Evolutionary conservation across 2,888 invertebrate species (phyloP).

Genomic region (Lasius fuliginosus): DNA sequence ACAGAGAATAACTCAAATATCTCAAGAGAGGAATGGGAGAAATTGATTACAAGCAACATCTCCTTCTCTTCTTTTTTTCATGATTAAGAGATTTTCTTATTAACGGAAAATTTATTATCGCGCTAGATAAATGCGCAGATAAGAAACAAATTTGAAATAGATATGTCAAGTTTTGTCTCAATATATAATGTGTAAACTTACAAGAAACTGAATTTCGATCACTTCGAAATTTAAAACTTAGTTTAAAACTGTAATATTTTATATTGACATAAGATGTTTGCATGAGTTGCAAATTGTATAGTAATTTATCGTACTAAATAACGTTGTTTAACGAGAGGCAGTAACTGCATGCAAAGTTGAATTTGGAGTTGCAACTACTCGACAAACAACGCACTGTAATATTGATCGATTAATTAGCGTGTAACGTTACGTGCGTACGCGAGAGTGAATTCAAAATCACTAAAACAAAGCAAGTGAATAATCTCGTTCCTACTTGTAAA

Average conservation of each 20-base stretch:
- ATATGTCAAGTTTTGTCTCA: neutral
- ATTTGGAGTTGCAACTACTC: neutral
- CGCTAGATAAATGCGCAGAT: neutral
- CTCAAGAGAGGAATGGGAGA: neutral
- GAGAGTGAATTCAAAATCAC: constrained; percentile 13
- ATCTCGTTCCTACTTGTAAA: neutral
- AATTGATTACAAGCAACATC: constrained; percentile 9
- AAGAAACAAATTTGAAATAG: neutral
- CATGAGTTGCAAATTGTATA: neutral
- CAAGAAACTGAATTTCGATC: neutral
- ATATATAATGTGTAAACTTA: neutral
- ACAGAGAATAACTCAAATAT: neutral
- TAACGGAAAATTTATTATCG: neutral
- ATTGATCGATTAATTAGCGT: constrained; percentile 35
- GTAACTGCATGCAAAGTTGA: constrained; percentile 12
- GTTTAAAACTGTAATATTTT: constrained; percentile 7
- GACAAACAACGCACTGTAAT: constrained; percentile 6
- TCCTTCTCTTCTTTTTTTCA: neutral
- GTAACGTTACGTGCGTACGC: neutral
- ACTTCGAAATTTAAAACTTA: neutral
- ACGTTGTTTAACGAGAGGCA: neutral
- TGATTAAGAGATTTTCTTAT: constrained; percentile 12
- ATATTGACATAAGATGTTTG: neutral
- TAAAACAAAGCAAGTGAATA: neutral
- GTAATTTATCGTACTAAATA: neutral